A percentile compares a stretch with the other conserved stretches of the same genome.
These are phyloP conservation scores for Pristionchus entomophagus DNA, from an alignment of 2,888 invertebrate species.

Conservation along the genomic window DNA sequence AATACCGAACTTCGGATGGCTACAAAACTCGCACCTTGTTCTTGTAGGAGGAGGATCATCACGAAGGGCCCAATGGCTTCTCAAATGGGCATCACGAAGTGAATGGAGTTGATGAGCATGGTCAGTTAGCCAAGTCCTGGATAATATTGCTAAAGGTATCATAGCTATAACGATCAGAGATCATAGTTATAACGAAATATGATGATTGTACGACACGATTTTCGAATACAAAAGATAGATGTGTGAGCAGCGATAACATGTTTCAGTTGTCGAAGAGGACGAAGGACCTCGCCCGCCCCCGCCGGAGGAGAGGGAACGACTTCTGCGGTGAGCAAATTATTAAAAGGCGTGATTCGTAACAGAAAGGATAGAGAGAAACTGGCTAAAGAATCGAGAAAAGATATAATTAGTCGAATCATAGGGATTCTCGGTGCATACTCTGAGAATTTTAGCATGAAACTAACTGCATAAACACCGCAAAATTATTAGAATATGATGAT, in stretches of 20 bases:
- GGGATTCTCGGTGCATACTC: neutral
- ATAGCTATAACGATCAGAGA: neutral
- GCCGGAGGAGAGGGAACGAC: slow-evolving; percentile 46
- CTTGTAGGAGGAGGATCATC: neutral
- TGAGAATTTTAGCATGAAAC: neutral
- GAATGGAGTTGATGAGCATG: neutral
- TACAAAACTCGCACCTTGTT: no score
- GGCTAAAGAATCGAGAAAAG: no score
- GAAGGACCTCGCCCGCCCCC: slow-evolving; percentile 50
- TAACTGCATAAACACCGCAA: no score
- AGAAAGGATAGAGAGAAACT: neutral
- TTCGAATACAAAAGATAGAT: neutral
- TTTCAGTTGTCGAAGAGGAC: neutral
- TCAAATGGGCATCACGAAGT: neutral
- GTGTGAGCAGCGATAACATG: no score
- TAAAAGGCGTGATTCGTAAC: no score
- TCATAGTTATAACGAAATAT: neutral
- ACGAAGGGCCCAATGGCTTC: neutral
- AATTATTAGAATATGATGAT: no score
- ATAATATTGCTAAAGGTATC: neutral
- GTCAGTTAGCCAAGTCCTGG: neutral
- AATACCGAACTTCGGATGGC: no score
- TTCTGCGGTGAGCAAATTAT: slow-evolving; percentile 42
- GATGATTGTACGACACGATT: no score
- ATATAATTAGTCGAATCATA: neutral